Percentiles rank a stretch among this genome's conserved stretches.
Conservation (phyloP, 1,140 invertebrate species). For the Neuroterus valhalla region DNA sequence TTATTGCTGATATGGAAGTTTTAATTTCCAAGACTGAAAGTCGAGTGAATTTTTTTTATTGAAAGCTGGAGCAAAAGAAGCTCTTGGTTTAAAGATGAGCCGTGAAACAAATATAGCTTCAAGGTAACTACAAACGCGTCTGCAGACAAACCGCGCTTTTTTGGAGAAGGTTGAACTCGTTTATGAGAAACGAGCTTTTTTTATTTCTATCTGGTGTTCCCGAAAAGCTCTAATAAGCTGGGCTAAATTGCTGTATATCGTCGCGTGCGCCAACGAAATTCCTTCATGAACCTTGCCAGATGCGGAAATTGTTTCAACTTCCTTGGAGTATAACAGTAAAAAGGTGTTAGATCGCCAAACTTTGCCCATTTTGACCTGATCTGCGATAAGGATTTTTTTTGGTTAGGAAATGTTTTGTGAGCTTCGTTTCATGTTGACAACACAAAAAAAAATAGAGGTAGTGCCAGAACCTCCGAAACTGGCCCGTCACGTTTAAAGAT, state of each 20-base stretch:
- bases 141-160: conserved; percentile 7
- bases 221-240: conserved; percentile 9
- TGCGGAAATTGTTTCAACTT: conserved; percentile 8
- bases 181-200: neutral
- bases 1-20: neutral
- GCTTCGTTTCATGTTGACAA: neutral
- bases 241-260: neutral
- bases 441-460: neutral
- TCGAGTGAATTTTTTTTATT: neutral
- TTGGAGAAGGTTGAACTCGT: neutral
- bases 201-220: neutral
- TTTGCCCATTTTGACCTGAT: neutral
- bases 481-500: too few species aligned
- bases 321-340: neutral
- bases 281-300: neutral
- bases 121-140: conserved; percentile 13
- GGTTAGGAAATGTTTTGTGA: neutral
- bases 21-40: neutral
- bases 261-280: conserved; percentile 1
- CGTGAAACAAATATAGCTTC: conserved; percentile 17
- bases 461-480: neutral
- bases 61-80: neutral
- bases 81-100: conserved; percentile 14
- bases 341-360: neutral
- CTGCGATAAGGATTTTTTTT: neutral